These are phyloP conservation scores for Platyrinchus mystaceus DNA, from an alignment of 2,797 vertebrate genomes.

Conservation along the genomic window DNA sequence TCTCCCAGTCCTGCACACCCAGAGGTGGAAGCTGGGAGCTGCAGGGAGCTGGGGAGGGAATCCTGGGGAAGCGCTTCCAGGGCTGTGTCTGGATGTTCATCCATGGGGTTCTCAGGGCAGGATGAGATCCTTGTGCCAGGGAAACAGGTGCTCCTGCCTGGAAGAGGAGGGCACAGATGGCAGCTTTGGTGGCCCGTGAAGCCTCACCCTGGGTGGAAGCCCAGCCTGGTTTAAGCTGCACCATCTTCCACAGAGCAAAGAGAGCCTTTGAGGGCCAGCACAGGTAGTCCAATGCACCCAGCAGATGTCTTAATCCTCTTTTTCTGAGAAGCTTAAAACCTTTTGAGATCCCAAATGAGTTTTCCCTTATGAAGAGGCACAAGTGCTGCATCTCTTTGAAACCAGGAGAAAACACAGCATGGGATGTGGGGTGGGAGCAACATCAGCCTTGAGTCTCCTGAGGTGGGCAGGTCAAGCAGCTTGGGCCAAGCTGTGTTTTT, in stretches of 20 bases:
- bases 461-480: neutral
- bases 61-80: neutral
- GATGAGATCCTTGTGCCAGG: neutral
- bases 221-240: neutral
- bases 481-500: neutral
- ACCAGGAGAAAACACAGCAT: neutral
- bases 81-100: accelerated
- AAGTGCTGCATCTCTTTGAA: neutral
- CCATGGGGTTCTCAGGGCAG: accelerated
- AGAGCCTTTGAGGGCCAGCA: neutral
- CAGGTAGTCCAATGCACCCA: neutral
- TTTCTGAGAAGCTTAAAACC: neutral
- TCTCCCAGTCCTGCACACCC: neutral
- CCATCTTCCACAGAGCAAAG: neutral
- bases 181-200: neutral
- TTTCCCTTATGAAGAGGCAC: neutral
- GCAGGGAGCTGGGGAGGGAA: neutral
- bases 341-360: neutral
- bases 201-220: neutral
- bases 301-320: neutral
- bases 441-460: neutral
- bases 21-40: neutral
- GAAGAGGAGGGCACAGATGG: neutral
- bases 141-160: neutral
- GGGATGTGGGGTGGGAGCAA: neutral